Evolutionary conservation across 2,888 invertebrate genomes (phyloP).

Genomic region (Allolobophora icterica): DNA sequence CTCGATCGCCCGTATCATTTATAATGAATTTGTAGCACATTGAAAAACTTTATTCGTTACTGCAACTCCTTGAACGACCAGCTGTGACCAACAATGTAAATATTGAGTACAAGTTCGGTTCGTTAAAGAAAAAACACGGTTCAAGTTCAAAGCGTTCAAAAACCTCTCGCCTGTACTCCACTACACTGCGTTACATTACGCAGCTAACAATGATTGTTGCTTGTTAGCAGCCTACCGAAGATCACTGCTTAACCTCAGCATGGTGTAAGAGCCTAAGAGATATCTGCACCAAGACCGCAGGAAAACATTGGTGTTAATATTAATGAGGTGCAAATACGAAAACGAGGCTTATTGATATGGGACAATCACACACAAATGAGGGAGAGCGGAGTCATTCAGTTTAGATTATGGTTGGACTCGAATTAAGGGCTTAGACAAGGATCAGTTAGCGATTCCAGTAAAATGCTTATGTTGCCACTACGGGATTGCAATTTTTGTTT

Average conservation of each 20-base stretch:
- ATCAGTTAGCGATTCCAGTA: background rate
- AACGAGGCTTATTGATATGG: background rate
- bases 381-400: background rate
- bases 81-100: background rate
- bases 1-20: no score
- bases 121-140: background rate
- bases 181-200: background rate
- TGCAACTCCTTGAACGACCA: background rate
- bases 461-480: constrained; percentile 10
- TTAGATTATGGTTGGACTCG: background rate
- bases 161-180: background rate
- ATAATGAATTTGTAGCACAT: no score
- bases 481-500: background rate
- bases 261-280: no score
- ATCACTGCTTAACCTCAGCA: no score
- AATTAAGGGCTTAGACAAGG: background rate
- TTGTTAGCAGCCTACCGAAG: no score
- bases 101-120: background rate
- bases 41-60: no score
- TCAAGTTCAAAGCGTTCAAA: background rate
- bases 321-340: background rate
- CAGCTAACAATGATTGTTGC: background rate
- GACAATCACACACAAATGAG: background rate
- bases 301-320: background rate
- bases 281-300: background rate